Conservation (phyloP, 2,888 invertebrate species). For the Drosophila leonis region DNA sequence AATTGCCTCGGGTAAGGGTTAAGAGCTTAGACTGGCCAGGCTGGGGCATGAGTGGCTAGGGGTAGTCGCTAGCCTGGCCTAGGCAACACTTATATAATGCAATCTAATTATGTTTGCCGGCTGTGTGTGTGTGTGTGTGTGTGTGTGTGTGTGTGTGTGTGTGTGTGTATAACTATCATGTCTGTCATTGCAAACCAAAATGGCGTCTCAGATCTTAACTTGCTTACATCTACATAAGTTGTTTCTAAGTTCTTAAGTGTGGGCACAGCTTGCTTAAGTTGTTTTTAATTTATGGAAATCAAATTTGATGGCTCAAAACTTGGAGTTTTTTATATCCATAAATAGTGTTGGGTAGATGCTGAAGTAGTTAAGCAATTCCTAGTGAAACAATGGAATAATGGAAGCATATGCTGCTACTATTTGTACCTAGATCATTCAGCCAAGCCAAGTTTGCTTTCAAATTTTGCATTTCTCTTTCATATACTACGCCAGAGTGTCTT, state of each 20-base stretch:
- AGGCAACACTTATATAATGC: constrained; percentile 78
- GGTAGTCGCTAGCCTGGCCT: constrained; percentile 38
- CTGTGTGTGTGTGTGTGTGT: constrained; percentile 15
- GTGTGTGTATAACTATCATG: constrained; percentile 24
- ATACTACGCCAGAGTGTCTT: not conserved
- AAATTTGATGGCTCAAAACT: not conserved
- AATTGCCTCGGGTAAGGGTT: constrained; percentile 63
- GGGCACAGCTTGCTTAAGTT: not conserved
- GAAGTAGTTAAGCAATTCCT: too few species aligned
- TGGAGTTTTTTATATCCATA: not conserved
- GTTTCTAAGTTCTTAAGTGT: not conserved
- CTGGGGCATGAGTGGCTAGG: not conserved
- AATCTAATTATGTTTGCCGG: constrained; percentile 74
- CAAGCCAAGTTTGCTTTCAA: not conserved
- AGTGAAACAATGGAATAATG: not conserved
- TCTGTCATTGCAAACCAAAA: constrained; percentile 50
- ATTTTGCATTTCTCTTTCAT: too few species aligned
- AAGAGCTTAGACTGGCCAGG: constrained; percentile 24
- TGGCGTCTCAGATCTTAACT: constrained; percentile 45
- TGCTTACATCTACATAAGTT: constrained; percentile 9
- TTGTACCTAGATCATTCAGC: not conserved
- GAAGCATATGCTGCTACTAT: not conserved
- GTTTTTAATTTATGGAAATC: constrained; percentile 4
- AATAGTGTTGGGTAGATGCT: too few species aligned
- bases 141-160: constrained; percentile 8